Evolutionary conservation across 2,113 vertebrate genomes (phyloP).

Genomic region (Sinosuthora webbiana): DNA sequence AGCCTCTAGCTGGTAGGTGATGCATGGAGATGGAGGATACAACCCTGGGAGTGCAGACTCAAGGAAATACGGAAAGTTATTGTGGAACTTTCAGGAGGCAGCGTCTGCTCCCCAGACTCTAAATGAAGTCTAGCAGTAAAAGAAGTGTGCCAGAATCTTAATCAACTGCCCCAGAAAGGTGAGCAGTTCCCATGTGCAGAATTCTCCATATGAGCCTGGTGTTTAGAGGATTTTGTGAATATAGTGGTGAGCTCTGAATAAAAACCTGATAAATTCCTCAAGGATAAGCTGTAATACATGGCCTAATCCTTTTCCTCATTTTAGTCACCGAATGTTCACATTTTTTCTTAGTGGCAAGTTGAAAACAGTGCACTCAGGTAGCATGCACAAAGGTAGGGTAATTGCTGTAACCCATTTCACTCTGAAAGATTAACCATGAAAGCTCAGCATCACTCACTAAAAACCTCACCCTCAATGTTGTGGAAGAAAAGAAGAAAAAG

Average conservation of each 20-base stretch:
- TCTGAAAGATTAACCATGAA: background rate
- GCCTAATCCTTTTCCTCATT: background rate
- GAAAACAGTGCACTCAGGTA: background rate
- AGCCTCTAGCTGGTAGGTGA: background rate
- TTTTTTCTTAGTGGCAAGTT: background rate
- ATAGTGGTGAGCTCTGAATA: background rate
- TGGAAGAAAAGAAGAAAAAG: background rate
- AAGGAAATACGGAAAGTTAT: background rate
- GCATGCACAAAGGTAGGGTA: background rate
- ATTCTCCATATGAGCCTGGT: background rate
- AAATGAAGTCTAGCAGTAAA: background rate
- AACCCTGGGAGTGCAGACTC: background rate
- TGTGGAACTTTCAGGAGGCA: background rate
- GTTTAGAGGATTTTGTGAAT: background rate
- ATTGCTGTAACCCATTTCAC: background rate
- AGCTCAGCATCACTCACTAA: background rate
- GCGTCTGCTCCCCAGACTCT: background rate
- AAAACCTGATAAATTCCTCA: background rate
- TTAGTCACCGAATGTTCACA: background rate
- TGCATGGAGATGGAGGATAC: background rate
- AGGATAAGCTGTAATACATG: background rate
- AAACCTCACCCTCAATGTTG: background rate
- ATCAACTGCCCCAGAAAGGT: background rate
- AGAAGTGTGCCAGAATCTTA: background rate
- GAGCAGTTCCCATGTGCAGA: background rate